Evolutionary conservation across 92 coral and sea anemone genomes (phyloP).

Genomic region (Epizoanthus ramosus): DNA sequence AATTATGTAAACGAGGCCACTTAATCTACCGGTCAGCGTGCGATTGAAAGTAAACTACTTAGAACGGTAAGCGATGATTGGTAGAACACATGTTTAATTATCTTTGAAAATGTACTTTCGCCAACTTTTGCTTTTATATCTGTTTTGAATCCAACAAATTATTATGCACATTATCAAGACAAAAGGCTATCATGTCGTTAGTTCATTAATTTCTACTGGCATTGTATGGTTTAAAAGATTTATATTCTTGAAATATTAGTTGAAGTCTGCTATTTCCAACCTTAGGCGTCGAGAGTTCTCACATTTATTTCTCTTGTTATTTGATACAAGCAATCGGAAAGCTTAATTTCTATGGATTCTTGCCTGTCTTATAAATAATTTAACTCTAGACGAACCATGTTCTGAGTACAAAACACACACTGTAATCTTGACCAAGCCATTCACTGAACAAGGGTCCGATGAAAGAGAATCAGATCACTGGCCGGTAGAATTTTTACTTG

Average conservation of each 20-base stretch:
- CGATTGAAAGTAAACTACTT: conserved; percentile 13
- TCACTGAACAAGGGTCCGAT: not conserved
- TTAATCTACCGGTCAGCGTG: conserved; percentile 39
- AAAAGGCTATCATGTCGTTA: not conserved
- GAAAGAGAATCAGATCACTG: not conserved
- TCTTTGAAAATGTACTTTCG: conserved; percentile 24
- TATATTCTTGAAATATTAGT: not conserved
- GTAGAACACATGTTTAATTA: conserved; percentile 12
- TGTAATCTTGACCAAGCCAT: not conserved
- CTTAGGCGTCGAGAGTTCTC: not conserved
- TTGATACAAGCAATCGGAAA: not conserved
- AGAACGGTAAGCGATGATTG: conserved; percentile 26
- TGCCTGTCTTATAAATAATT: conserved; percentile 36
- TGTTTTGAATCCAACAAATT: not conserved
- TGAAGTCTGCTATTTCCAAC: not conserved
- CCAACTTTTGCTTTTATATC: not conserved
- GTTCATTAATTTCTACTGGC: not conserved
- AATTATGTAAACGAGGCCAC: conserved; percentile 44
- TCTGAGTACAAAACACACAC: not conserved
- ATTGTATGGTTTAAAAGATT: not conserved
- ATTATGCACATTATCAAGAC: not conserved
- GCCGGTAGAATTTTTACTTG: not conserved
- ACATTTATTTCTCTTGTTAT: not conserved
- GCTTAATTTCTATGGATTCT: conserved; percentile 24
- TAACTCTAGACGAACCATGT: not conserved